Percentiles rank a stretch among this genome's conserved stretches.
Conservation (phyloP, 2,797 vertebrate genomes). For the Sarcophilus harrisii region DNA sequence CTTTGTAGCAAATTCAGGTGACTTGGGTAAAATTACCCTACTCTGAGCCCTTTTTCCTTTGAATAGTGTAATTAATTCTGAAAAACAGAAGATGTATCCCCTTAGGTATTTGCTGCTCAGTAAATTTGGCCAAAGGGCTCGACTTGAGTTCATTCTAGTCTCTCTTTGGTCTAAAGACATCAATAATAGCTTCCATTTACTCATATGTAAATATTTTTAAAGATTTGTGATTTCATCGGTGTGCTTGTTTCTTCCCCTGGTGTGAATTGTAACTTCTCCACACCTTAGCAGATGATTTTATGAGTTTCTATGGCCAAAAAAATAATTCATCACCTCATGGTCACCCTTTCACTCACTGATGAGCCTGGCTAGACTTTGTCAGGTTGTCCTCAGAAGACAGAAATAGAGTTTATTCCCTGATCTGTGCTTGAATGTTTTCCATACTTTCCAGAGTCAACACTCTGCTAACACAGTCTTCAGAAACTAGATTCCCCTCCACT, state of each 20-base stretch:
- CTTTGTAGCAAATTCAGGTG: background rate
- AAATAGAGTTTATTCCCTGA: background rate
- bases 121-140: background rate
- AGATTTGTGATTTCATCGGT: background rate
- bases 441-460: background rate
- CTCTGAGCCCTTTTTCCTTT: background rate
- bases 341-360: background rate
- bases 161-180: background rate
- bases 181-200: background rate
- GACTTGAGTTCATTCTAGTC: background rate
- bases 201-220: constrained; percentile 1
- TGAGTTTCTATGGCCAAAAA: background rate
- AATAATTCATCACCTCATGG: background rate
- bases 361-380: background rate
- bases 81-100: background rate
- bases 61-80: background rate
- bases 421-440: background rate
- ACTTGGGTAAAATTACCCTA: background rate
- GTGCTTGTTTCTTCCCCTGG: background rate
- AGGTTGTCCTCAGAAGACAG: background rate
- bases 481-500: background rate
- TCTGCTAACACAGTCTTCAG: background rate
- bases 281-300: background rate
- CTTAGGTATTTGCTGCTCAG: background rate
- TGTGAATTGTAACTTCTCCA: background rate